Evolutionary conservation across 2,113 vertebrate species (phyloP).

Genomic region (Pyrgilauda ruficollis): DNA sequence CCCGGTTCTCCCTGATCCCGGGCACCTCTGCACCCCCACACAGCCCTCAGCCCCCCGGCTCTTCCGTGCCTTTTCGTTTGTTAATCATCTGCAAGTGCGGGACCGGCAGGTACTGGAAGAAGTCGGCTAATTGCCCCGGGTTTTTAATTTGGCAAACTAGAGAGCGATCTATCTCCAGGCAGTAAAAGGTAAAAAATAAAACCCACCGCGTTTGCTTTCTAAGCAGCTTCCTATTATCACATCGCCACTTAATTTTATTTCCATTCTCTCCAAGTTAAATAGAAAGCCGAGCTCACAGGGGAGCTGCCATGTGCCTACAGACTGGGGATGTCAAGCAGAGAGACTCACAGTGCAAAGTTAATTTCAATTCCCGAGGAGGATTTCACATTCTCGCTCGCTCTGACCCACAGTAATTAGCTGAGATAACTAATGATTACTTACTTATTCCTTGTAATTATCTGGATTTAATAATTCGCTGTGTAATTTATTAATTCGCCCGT

Average conservation of each 20-base stretch:
- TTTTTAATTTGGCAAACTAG: neutral
- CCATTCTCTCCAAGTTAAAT: constrained; percentile 83
- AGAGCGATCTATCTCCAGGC: constrained; percentile 50
- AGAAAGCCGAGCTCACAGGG: constrained; percentile 76
- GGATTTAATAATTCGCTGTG: constrained; percentile 98
- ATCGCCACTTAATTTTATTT: constrained; percentile 78
- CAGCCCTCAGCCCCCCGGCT: neutral
- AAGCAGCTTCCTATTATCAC: constrained; percentile 75
- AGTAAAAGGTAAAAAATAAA: constrained; percentile 58
- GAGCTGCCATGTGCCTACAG: constrained; percentile 79
- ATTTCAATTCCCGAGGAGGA: constrained; percentile 94
- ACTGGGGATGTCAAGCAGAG: constrained; percentile 81
- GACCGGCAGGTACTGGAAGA: neutral
- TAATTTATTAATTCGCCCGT: constrained; percentile 99
- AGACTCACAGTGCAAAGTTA: constrained; percentile 87
- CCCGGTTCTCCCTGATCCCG: neutral
- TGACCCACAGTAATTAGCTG: constrained; percentile 99
- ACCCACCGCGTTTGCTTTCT: constrained; percentile 67
- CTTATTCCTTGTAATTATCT: constrained; percentile 98
- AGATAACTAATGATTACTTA: constrained; percentile 99
- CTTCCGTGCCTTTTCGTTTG: neutral
- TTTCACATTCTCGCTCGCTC: constrained; percentile 84
- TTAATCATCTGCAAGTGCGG: neutral
- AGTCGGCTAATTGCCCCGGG: neutral
- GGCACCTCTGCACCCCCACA: neutral